Evolutionary conservation across 2,113 vertebrate genomes (phyloP).

Genomic region (Elephas maximus): DNA sequence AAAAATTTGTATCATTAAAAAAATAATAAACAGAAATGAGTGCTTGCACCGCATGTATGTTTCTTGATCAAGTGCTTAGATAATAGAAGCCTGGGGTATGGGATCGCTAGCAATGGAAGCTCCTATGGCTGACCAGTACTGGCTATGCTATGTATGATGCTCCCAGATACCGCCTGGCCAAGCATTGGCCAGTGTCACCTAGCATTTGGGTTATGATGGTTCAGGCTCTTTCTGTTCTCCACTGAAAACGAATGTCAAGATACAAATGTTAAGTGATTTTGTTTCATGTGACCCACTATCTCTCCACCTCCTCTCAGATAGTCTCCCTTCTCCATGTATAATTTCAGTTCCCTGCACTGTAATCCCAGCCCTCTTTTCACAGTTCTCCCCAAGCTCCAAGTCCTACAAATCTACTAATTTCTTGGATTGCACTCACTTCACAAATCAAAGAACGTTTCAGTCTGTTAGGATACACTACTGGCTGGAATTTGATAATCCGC

Average conservation of each 20-base stretch:
- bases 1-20: neutral
- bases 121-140: neutral
- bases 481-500: neutral
- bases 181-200: neutral
- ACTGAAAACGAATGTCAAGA: neutral
- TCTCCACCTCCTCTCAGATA: neutral
- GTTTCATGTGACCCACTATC: neutral
- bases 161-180: neutral
- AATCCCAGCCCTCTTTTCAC: neutral
- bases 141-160: neutral
- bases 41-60: neutral
- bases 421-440: slow-evolving; percentile 1
- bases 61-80: slow-evolving; percentile 46
- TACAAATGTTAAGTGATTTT: neutral
- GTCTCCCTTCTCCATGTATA: neutral
- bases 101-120: neutral
- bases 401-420: neutral
- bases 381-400: neutral
- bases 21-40: slow-evolving; percentile 32
- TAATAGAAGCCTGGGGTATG: neutral
- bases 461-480: neutral
- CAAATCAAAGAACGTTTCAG: slow-evolving; percentile 10
- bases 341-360: slow-evolving; percentile 1
- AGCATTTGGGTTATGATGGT: neutral
- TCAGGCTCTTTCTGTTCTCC: neutral